Conservation (phyloP, 1,140 invertebrate genomes). For the Megathymus violae region DNA sequence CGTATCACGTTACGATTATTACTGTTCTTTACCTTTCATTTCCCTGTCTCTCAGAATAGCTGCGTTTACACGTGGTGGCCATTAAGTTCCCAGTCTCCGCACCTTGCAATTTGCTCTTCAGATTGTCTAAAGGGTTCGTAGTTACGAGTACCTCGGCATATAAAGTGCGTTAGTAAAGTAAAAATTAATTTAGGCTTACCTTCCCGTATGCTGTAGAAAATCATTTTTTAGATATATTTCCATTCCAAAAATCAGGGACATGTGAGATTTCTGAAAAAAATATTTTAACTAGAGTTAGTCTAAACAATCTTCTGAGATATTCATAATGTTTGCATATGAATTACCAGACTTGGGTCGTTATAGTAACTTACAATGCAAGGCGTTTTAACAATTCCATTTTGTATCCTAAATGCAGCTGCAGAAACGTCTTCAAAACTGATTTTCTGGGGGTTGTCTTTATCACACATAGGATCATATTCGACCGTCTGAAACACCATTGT, state of each 20-base stretch:
- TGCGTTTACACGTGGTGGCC: too few species aligned
- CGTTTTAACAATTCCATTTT: constrained; percentile 91
- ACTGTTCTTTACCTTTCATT: too few species aligned
- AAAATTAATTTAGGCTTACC: constrained; percentile 81
- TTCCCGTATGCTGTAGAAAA: constrained; percentile 95
- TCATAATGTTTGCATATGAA: too few species aligned
- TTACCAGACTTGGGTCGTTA: too few species aligned
- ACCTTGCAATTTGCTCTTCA: too few species aligned
- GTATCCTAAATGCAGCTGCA: constrained; percentile 94
- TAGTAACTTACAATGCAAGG: constrained; percentile 92
- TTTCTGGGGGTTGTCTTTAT: constrained; percentile 89
- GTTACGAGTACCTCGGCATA: too few species aligned
- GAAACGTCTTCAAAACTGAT: constrained; percentile 95
- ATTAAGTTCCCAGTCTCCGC: too few species aligned
- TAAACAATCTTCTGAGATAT: too few species aligned
- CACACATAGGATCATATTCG: constrained; percentile 89
- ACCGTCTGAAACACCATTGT: constrained; percentile 79
- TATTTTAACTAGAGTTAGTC: constrained; percentile 33
- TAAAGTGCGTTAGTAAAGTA: too few species aligned
- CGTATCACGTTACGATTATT: too few species aligned
- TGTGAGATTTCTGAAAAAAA: constrained; percentile 88
- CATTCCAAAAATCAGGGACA: constrained; percentile 91
- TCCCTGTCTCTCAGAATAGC: too few species aligned
- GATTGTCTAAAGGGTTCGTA: too few species aligned
- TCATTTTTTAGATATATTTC: constrained; percentile 97